phyloP scores from a whole-genome alignment of 37 sponge, comb jelly and placozoan genomes.

The Halichondria panicea region DNA sequence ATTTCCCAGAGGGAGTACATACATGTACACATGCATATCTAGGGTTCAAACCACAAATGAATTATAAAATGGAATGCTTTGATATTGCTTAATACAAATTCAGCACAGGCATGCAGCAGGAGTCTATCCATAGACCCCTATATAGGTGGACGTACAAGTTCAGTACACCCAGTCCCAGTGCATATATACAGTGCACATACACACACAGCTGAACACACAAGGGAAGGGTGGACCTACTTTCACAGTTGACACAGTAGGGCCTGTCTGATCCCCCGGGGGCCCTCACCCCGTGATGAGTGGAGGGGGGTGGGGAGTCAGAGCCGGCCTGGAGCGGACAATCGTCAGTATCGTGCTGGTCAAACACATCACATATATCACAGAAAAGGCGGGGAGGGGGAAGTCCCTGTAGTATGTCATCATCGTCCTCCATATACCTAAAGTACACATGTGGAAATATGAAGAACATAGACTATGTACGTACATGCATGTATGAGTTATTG shows the following conservation, averaged over 20 bases:
- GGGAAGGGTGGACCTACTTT: conserved; percentile 19
- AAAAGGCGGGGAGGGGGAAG: conserved; percentile 84
- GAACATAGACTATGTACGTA: too few species aligned
- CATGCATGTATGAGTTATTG: too few species aligned
- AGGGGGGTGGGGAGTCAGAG: conserved; percentile 27
- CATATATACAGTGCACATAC: not conserved
- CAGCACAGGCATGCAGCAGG: not conserved
- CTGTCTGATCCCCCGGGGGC: conserved; percentile 54
- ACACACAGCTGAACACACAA: not conserved
- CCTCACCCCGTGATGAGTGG: conserved; percentile 38
- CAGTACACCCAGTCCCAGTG: not conserved
- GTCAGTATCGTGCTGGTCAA: conserved; percentile 96
- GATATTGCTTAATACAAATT: not conserved
- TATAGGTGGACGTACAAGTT: not conserved
- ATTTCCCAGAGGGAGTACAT: too few species aligned
- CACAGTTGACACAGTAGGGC: conserved; percentile 77
- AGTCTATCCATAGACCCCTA: not conserved
- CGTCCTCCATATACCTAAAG: conserved; percentile 1
- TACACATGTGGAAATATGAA: too few species aligned
- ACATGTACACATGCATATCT: too few species aligned
- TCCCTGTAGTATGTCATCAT: conserved; percentile 15
- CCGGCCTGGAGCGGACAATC: conserved; percentile 86
- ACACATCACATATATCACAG: conserved; percentile 97
- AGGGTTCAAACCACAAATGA: too few species aligned
- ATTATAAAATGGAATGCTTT: too few species aligned